Conservation (phyloP, 64 coral and sea anemone species). For the Stichodactyla mertensii region DNA sequence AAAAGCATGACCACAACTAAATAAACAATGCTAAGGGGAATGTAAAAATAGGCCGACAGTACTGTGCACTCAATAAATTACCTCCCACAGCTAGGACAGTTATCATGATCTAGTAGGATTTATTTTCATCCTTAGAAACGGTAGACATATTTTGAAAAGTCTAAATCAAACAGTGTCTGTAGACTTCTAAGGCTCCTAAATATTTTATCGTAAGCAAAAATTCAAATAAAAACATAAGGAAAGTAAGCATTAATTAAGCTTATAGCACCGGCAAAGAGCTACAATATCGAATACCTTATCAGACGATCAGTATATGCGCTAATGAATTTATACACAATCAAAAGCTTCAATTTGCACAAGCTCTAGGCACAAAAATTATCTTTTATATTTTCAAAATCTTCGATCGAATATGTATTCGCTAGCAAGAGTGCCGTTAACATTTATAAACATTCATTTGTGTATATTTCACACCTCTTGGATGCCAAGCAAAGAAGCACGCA, state of each 20-base stretch:
- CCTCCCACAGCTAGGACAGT: not conserved
- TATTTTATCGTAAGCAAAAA: no score
- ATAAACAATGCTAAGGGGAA: not conserved
- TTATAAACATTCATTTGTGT: not conserved
- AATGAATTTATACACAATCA: not conserved
- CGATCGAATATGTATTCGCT: not conserved
- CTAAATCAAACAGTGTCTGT: no score
- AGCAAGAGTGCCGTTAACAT: no score
- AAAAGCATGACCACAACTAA: not conserved
- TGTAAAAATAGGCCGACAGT: not conserved
- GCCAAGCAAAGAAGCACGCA: not conserved
- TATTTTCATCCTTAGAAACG: not conserved
- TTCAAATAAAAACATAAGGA: no score
- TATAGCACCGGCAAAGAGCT: no score
- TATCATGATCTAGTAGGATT: no score
- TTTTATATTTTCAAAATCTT: not conserved
- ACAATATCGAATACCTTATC: not conserved
- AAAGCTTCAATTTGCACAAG: not conserved
- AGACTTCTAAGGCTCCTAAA: no score
- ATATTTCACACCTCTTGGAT: not conserved
- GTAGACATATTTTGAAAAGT: not conserved
- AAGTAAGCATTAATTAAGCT: not conserved
- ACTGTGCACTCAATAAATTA: not conserved
- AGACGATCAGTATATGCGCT: slow-evolving; percentile 1
- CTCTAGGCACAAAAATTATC: not conserved